Evolutionary conservation across 2,113 vertebrate species (phyloP).

Genomic region (Callopanchax toddi): DNA sequence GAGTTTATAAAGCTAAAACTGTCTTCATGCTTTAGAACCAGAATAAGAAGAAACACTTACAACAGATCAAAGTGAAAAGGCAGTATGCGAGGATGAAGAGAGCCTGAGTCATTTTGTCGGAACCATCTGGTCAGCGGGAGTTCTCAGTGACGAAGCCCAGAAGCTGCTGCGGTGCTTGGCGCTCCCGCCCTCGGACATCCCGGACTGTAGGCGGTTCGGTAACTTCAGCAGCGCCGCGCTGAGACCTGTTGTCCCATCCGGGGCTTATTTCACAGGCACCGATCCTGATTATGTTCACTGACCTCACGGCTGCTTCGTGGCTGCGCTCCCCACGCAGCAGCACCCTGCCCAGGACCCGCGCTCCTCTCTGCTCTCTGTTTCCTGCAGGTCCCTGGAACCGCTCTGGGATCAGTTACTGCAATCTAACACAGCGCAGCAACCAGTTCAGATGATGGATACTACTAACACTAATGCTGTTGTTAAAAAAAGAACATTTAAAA

Average conservation of each 20-base stretch:
- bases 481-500: too few relatives aligned
- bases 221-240: constrained; percentile 8
- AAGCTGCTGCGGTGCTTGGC: constrained; percentile 22
- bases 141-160: not conserved
- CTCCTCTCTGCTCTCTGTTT: constrained; percentile 7
- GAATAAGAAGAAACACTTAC: constrained; percentile 64
- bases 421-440: constrained; percentile 23
- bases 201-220: constrained; percentile 5
- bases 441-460: not conserved
- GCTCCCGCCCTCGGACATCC: constrained; percentile 45
- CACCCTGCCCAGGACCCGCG: constrained; percentile 17
- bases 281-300: too few relatives aligned
- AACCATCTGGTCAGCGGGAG: constrained; percentile 54
- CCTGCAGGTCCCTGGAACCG: constrained; percentile 16
- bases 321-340: constrained; percentile 12
- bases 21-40: not conserved
- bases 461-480: not conserved
- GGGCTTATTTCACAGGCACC: too few relatives aligned
- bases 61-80: constrained; percentile 61
- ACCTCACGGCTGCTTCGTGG: too few relatives aligned
- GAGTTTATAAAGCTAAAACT: too few relatives aligned
- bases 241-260: not conserved
- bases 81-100: constrained; percentile 62
- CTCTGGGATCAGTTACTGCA: constrained; percentile 14
- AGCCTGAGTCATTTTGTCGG: constrained; percentile 66